phyloP scores from a whole-genome alignment of 2,888 invertebrate species.

The Pedicia rivosa region DNA sequence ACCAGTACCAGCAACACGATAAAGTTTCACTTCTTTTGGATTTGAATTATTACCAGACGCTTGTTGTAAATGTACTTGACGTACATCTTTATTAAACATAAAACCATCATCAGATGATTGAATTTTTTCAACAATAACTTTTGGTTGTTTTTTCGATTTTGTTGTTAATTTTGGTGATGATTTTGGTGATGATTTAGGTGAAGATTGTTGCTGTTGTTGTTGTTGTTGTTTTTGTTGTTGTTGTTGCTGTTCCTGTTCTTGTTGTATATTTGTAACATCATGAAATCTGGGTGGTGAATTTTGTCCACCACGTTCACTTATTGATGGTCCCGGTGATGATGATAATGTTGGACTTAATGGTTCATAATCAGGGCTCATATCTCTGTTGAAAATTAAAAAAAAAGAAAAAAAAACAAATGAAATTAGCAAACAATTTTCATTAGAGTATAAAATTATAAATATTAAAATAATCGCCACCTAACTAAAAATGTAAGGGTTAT shows the following conservation, averaged over 20 bases:
- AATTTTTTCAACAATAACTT: conserved; percentile 16
- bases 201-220: too few species aligned
- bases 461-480: too few species aligned
- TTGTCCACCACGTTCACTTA: conserved; percentile 13
- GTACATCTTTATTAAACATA: conserved; percentile 3
- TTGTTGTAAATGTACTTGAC: neutral
- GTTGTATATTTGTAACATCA: neutral
- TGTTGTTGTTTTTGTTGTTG: too few species aligned
- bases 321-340: conserved; percentile 14
- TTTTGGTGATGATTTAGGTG: too few species aligned
- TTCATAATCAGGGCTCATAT: conserved; percentile 17
- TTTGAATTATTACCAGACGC: neutral
- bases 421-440: neutral
- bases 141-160: conserved; percentile 8
- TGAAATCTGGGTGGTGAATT: conserved; percentile 9
- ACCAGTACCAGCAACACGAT: conserved; percentile 1
- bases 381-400: conserved; percentile 10
- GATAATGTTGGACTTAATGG: conserved; percentile 15
- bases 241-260: neutral
- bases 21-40: conserved; percentile 4
- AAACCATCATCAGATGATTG: conserved; percentile 7
- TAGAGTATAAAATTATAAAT: too few species aligned
- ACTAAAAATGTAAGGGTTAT: too few species aligned
- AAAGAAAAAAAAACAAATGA: too few species aligned
- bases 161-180: neutral